Base-by-base conservation (phyloP, 2,888 invertebrate species). In the Panopea generosa region DNA sequence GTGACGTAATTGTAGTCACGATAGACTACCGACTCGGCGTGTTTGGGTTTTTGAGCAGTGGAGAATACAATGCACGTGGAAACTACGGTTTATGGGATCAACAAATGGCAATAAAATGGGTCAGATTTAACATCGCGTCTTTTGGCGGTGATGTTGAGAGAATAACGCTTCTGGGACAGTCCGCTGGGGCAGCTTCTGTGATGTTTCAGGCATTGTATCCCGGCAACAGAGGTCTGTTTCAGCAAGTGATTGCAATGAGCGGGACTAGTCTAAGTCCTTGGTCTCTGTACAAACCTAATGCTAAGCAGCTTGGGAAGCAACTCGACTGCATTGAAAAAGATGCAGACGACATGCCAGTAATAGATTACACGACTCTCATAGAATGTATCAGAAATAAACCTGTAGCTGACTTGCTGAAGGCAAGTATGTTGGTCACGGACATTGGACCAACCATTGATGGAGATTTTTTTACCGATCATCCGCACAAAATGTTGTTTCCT, bases 81-180 rank as follows among this genome's bases (percentile, higher is more conserved):
- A 81, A 81, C 68, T 77, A 63, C 27, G 81, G 77, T 1, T 55
- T 81, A 9, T 81, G 81, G 81, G 81, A 81, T 67, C 81, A 81
- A 33, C 77, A 81, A 18, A 52, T 77, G 2, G 81, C 77, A 7
- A 69, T 81, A 22, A 53, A 59, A 20, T 81, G 81, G 81, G 61
- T 81, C 0, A 50, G 77, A 33, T 71, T 68, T 43, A 74, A 81
- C 40, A 81, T 81, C 24, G 77, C 65, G 0, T 47, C 71, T 14
- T 81, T 81, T 22, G 81, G 81, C 1, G 81, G 81, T 14, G 71
- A 81, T 53, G 53, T 65, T n/a, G 27, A 66, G 11, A 71, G 56
- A 18, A 77, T 81, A 14, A 74, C 77, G 2, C 40, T 81, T 29
- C 24, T 81, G 33, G 81, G 81, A 11, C 67, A 77, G 26, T 59